Evolutionary conservation across 2,113 vertebrate species (phyloP).

Genomic region (Myrmecobius fasciatus): DNA sequence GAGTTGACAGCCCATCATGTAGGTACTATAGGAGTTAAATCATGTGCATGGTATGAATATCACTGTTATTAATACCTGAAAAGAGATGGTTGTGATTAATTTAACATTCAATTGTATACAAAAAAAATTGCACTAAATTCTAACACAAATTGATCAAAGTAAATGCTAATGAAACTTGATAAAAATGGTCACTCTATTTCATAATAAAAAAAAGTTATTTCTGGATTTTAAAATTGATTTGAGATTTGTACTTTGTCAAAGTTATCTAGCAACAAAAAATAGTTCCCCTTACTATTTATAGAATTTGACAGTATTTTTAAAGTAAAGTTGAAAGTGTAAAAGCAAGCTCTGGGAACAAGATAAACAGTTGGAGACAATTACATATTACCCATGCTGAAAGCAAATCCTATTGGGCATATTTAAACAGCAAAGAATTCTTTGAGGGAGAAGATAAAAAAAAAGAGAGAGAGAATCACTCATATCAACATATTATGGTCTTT

Average conservation of each 20-base stretch:
- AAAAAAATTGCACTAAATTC: slow-evolving; percentile 64
- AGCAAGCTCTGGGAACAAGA: slow-evolving; percentile 51
- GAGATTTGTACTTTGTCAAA: slow-evolving; percentile 55
- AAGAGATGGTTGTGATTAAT: slow-evolving; percentile 68
- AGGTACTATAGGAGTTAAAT: slow-evolving; percentile 79
- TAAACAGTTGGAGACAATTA: slow-evolving; percentile 68
- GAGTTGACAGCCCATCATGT: slow-evolving; percentile 76
- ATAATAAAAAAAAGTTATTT: slow-evolving; percentile 56
- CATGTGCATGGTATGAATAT: slow-evolving; percentile 67
- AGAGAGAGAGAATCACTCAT: slow-evolving; percentile 65
- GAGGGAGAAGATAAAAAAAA: neutral
- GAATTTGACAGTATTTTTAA: slow-evolving; percentile 49
- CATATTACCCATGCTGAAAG: slow-evolving; percentile 66
- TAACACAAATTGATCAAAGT: slow-evolving; percentile 69
- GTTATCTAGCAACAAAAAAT: slow-evolving; percentile 42
- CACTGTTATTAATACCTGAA: slow-evolving; percentile 74
- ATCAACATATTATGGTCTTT: slow-evolving; percentile 60
- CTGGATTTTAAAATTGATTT: slow-evolving; percentile 58
- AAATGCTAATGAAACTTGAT: slow-evolving; percentile 75
- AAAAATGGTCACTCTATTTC: slow-evolving; percentile 70
- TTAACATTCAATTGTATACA: slow-evolving; percentile 75
- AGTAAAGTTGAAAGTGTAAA: slow-evolving; percentile 14
- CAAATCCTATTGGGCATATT: slow-evolving; percentile 56
- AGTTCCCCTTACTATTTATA: slow-evolving; percentile 28
- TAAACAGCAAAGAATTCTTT: slow-evolving; percentile 60